phyloP scores from a whole-genome alignment of 92 coral and sea anemone genomes.

The Paramuricea clavata region DNA sequence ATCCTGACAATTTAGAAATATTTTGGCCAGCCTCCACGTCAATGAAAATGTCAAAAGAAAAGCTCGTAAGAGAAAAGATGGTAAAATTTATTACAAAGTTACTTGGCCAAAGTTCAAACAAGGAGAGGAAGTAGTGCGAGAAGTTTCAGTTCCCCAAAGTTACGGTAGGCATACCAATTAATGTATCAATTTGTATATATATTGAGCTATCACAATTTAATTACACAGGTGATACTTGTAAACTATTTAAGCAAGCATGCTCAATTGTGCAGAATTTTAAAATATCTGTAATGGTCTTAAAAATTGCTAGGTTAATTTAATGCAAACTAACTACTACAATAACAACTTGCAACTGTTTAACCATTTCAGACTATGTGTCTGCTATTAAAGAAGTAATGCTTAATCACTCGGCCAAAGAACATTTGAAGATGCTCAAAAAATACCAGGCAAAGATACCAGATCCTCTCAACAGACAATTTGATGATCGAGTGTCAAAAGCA shows the following conservation, averaged over 20 bases:
- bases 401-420: slow-evolving; percentile 30
- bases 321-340: too few relatives aligned
- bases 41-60: slow-evolving; percentile 1
- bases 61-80: background rate
- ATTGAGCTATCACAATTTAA: too few relatives aligned
- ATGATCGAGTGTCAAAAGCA: slow-evolving; percentile 23
- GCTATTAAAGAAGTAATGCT: slow-evolving; percentile 42
- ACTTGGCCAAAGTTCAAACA: slow-evolving; percentile 5
- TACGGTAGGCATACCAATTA: too few relatives aligned
- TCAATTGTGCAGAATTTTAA: too few relatives aligned
- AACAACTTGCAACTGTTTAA: background rate
- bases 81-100: background rate
- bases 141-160: too few relatives aligned
- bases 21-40: background rate
- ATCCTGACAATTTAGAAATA: background rate
- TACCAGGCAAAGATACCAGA: slow-evolving; percentile 56
- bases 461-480: slow-evolving; percentile 49
- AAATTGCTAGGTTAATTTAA: too few relatives aligned
- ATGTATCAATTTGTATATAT: too few relatives aligned
- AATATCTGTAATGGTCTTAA: too few relatives aligned
- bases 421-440: background rate
- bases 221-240: too few relatives aligned
- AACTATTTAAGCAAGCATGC: too few relatives aligned
- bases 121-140: background rate
- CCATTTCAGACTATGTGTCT: slow-evolving; percentile 53